Evolutionary conservation across 1,140 invertebrate genomes (phyloP), one percentile per base, ranked within the genome.

Genomic region (Tribolium madens): DNA sequence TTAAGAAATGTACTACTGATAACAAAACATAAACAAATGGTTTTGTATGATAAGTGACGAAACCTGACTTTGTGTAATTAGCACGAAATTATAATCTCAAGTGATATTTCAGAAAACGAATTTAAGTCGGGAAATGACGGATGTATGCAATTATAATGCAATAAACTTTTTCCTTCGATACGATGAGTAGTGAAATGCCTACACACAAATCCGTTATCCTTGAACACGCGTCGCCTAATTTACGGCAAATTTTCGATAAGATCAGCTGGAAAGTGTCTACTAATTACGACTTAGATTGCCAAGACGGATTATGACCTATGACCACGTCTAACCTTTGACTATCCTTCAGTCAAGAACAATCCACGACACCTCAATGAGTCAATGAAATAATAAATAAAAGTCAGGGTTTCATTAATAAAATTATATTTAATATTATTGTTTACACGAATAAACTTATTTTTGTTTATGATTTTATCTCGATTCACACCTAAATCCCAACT

Each of bases 381-480:
- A 64, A 64, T 64, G 57, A 14, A 64, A 64, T 64, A 64, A 64
- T 64, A 64, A 64, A 64, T 64, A 64, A 64, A 64, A 64, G 57
- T 64, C 57, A 64, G 57, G 57, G 57, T 64, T 64, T 13, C 26
- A 64, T 64, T 64, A 64, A 64, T 33, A 31, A 64, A 31, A 57
- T 57, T 57, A 57, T 42, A 10, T 57, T 57, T 57, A 18, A 57
- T 21, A 12, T 57, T 10, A 17, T 21, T 12, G 10, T 57, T 57
- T 57, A 57, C 52, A 57, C 15, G 10, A 53, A 15, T 53, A 53
- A 53, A 53, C 14, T 53, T 26, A 57, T 18, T 57, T 57, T 57
- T 57, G 18, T 57, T 57, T 12, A 15, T 18, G 57, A 12, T 64
- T 60, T 60, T 64, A 64, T 64, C 57, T 13, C 26, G 10, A 14